Conservation (phyloP, 2,113 vertebrate species). For the Kryptolebias marmoratus region DNA sequence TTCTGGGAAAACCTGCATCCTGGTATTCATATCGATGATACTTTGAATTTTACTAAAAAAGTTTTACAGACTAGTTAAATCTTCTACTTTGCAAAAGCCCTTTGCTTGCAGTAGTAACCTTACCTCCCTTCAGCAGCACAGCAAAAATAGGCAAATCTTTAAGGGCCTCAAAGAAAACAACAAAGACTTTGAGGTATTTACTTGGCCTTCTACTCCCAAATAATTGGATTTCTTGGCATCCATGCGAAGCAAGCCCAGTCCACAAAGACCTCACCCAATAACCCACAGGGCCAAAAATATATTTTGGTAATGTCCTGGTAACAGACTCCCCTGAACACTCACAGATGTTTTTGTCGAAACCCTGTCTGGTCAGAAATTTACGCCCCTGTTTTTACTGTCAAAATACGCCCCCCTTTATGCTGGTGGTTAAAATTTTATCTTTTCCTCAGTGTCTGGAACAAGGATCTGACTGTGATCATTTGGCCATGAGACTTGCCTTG, state of each 20-base stretch:
- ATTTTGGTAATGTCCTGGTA: background rate
- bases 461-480: conserved; percentile 4
- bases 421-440: background rate
- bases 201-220: background rate
- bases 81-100: background rate
- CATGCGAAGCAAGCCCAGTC: background rate
- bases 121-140: background rate
- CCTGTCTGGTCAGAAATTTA: background rate
- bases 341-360: background rate
- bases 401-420: background rate
- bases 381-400: background rate
- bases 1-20: background rate
- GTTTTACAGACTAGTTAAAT: background rate
- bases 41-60: background rate
- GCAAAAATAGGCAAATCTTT: no score
- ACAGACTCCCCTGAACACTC: background rate
- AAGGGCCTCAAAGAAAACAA: background rate
- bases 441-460: background rate
- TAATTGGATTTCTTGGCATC: background rate
- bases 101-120: background rate
- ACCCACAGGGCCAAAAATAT: background rate
- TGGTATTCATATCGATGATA: background rate
- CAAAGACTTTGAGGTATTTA: background rate
- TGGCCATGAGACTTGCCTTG: background rate
- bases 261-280: background rate